A percentile compares a stretch with the other conserved stretches of the same genome.
Conservation (phyloP, 2,797 vertebrate genomes). For the Poeciliopsis turneri region DNA sequence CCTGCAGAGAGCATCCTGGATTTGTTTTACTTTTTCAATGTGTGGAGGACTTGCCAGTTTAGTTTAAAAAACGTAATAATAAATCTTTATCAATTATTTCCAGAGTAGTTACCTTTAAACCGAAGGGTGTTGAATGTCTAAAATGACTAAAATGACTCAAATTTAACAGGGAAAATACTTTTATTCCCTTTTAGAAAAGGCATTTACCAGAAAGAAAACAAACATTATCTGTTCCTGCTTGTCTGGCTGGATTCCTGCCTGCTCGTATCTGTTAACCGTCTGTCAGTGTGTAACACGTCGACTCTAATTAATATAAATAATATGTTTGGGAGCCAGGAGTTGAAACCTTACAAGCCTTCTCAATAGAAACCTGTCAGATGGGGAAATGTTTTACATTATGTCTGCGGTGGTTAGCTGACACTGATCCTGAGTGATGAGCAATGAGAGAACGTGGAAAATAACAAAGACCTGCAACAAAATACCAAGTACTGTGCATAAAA, state of each 20-base stretch:
- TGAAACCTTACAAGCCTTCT: constrained; percentile 27
- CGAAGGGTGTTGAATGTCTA: not conserved
- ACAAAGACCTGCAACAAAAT: not conserved
- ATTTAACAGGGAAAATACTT: constrained; percentile 2
- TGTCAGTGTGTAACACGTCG: constrained; percentile 18
- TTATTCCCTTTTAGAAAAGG: not conserved
- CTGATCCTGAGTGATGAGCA: constrained; percentile 30
- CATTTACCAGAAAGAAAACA: constrained; percentile 10
- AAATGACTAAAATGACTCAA: too few species aligned
- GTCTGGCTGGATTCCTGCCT: constrained; percentile 34
- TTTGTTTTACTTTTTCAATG: not conserved
- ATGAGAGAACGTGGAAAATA: not conserved
- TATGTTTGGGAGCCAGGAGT: constrained; percentile 35
- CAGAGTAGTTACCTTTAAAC: not conserved
- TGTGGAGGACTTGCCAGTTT: not conserved
- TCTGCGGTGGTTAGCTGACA: constrained; percentile 35
- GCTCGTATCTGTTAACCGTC: constrained; percentile 29
- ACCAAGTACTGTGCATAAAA: not conserved
- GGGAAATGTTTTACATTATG: constrained; percentile 34
- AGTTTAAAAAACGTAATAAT: not conserved
- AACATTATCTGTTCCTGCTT: constrained; percentile 15
- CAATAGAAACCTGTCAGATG: constrained; percentile 38
- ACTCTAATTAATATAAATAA: constrained; percentile 42
- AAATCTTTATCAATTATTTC: not conserved
- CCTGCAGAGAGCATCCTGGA: not conserved